Conservation (phyloP, 2,797 vertebrate species). For the Pagetopsis macropterus region DNA sequence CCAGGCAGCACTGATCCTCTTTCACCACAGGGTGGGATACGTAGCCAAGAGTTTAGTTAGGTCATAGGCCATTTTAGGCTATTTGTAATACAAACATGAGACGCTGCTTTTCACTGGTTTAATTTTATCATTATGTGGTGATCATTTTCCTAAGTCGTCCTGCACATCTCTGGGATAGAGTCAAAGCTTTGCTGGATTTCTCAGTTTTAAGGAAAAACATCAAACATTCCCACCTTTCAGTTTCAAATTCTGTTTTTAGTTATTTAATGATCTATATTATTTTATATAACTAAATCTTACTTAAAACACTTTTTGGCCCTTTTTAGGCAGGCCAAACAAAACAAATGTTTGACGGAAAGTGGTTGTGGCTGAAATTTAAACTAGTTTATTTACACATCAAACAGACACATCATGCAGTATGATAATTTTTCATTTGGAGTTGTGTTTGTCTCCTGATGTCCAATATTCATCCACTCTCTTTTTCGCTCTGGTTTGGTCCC, state of each 20-base stretch:
- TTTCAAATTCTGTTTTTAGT: not conserved
- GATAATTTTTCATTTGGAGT: no score
- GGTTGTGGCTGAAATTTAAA: not conserved
- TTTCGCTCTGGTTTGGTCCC: not conserved
- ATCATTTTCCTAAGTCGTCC: not conserved
- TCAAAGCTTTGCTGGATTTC: no score
- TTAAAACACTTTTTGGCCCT: not conserved
- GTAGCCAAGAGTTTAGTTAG: conserved; percentile 60
- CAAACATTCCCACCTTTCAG: not conserved
- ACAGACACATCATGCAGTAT: no score
- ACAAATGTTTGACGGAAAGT: not conserved
- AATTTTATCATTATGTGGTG: not conserved
- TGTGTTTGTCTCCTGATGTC: no score
- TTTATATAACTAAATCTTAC: not conserved
- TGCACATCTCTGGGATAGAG: no score
- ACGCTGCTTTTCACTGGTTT: conserved; percentile 32
- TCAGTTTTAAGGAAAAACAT: not conserved
- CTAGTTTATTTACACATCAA: not conserved
- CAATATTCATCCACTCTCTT: not conserved
- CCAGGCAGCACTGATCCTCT: conserved; percentile 53
- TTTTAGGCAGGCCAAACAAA: not conserved
- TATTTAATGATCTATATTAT: no score
- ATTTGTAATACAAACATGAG: conserved; percentile 49
- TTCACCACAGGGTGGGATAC: conserved; percentile 29
- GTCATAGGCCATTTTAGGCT: conserved; percentile 49